A percentile compares a stretch with the other conserved stretches of the same genome.
Evolutionary conservation across 2,888 invertebrate genomes (phyloP).

Genomic region (Andrena marginata): DNA sequence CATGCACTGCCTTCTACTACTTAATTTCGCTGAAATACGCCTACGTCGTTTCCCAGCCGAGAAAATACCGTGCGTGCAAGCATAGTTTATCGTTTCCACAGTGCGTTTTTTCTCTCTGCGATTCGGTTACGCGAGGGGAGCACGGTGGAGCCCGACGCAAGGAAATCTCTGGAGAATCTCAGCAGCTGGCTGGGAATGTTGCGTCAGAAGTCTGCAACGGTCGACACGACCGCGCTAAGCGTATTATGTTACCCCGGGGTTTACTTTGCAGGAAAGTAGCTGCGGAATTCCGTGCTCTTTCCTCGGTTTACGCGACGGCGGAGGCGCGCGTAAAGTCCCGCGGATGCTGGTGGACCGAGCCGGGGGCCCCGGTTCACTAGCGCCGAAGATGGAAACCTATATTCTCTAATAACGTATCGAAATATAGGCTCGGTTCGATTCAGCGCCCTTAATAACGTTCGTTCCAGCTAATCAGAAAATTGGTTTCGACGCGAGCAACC

Average conservation of each 20-base stretch:
- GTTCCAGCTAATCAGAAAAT: constrained; percentile 30
- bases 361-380: too few species aligned
- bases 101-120: not conserved
- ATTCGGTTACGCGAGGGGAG: not conserved
- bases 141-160: too few species aligned
- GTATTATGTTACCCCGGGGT: constrained; percentile 17
- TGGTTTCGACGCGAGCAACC: constrained; percentile 4
- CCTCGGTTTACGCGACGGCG: not conserved
- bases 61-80: not conserved
- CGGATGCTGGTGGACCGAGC: not conserved
- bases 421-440: not conserved
- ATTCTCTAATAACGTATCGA: not conserved
- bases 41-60: not conserved
- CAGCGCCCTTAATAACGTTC: not conserved
- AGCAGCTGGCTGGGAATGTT: not conserved
- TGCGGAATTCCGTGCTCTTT: not conserved
- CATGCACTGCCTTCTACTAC: not conserved
- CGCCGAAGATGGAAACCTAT: too few species aligned
- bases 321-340: not conserved
- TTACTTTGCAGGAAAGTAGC: not conserved
- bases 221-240: not conserved
- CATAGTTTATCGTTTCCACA: not conserved
- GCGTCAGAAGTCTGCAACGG: not conserved
- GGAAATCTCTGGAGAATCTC: not conserved
- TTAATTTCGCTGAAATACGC: not conserved